Conservation (phyloP, 2,797 vertebrate genomes). For the Notamacropus eugenii region DNA sequence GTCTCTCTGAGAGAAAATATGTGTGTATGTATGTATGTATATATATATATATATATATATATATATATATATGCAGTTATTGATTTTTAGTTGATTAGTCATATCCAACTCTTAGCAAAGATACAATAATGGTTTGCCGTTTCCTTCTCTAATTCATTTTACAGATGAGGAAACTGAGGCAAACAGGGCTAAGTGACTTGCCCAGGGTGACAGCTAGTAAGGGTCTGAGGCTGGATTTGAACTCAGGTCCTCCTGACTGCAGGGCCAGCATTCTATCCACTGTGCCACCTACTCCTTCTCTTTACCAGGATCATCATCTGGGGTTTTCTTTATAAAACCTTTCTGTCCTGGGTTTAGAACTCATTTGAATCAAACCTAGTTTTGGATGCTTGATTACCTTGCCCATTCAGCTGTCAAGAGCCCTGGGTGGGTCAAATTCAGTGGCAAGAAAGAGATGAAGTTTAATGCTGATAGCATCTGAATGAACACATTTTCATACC, state of each 20-base stretch:
- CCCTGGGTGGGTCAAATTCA: conserved; percentile 20
- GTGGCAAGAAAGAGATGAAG: neutral
- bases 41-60: too few species aligned
- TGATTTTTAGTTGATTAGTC: neutral
- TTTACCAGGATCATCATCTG: neutral
- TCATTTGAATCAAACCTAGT: conserved; percentile 41
- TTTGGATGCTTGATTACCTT: conserved; percentile 13
- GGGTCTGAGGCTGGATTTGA: neutral
- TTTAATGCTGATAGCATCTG: neutral
- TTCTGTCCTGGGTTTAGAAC: neutral
- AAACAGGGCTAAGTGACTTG: neutral
- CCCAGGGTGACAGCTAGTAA: neutral
- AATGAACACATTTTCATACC: neutral
- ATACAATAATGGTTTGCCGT: neutral
- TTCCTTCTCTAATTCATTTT: neutral
- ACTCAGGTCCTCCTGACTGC: neutral
- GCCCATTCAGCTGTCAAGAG: conserved; percentile 27
- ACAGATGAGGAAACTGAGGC: neutral
- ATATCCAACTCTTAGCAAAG: neutral
- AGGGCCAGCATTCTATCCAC: neutral
- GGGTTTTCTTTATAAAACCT: conserved; percentile 13
- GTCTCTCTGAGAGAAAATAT: neutral
- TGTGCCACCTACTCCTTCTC: neutral
- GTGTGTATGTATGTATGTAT: too few species aligned
- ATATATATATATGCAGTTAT: neutral